A percentile compares a stretch with the other conserved stretches of the same genome.
phyloP scores from a whole-genome alignment of 1,140 invertebrate genomes.

The Ylistrum balloti region DNA sequence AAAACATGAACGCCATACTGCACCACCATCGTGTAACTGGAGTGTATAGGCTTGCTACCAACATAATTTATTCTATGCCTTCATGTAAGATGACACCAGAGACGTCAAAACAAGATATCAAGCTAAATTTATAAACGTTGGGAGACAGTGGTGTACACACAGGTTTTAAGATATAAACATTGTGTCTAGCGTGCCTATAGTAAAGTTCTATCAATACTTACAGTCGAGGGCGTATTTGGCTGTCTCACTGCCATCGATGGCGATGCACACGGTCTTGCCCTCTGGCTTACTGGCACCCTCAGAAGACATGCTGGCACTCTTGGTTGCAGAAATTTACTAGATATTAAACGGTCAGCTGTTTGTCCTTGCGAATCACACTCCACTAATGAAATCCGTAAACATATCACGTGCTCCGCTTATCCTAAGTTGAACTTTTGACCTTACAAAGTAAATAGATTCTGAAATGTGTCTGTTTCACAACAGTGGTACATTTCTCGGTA shows the following conservation, averaged over 20 bases:
- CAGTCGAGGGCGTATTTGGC: constrained; percentile 68
- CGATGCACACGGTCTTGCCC: constrained; percentile 63
- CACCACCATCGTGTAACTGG: too few species aligned
- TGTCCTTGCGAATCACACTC: not conserved
- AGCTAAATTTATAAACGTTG: not conserved
- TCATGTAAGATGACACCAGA: not conserved
- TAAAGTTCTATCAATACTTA: constrained; percentile 58
- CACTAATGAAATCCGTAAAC: not conserved
- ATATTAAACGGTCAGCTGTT: not conserved
- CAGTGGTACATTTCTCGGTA: not conserved
- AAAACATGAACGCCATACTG: too few species aligned
- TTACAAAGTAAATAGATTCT: constrained; percentile 36
- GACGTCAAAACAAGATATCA: not conserved
- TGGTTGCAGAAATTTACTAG: not conserved
- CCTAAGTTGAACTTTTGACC: not conserved
- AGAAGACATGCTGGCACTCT: constrained; percentile 42
- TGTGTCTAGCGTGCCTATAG: not conserved
- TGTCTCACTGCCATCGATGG: constrained; percentile 69
- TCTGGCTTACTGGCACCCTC: constrained; percentile 54
- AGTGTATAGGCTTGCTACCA: too few species aligned
- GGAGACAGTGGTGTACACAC: too few species aligned
- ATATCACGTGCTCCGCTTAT: constrained; percentile 21
- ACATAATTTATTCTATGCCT: not conserved
- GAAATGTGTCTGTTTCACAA: not conserved
- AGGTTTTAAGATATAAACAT: too few species aligned